Percentiles rank a stretch among this genome's conserved stretches.
Evolutionary conservation across 1,140 invertebrate species (phyloP).

Genomic region (Eupeodes corollae): DNA sequence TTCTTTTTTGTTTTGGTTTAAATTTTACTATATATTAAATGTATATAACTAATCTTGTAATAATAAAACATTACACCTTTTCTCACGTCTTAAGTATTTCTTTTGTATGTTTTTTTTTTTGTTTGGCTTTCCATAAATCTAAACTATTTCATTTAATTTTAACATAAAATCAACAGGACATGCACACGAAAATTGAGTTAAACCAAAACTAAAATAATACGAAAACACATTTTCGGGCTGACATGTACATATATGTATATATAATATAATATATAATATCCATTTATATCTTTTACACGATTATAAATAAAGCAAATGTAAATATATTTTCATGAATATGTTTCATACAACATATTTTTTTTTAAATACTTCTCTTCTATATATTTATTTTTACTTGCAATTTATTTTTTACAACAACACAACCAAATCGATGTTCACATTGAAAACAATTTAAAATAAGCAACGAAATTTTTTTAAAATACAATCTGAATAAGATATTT

Average conservation of each 20-base stretch:
- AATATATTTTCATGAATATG: constrained; percentile 9
- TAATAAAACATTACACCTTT: constrained; percentile 6
- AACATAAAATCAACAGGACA: neutral
- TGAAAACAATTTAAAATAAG: no score
- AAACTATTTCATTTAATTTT: neutral
- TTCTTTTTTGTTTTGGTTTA: neutral
- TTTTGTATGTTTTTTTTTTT: constrained; percentile 15
- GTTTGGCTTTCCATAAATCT: neutral
- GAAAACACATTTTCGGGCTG: neutral
- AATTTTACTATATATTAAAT: neutral
- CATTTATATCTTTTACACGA: neutral
- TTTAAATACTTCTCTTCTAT: constrained; percentile 6
- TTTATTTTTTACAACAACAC: constrained; percentile 21
- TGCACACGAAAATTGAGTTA: no score
- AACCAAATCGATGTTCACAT: constrained; percentile 28
- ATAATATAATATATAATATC: neutral
- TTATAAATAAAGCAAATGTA: constrained; percentile 4
- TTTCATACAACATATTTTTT: constrained; percentile 13
- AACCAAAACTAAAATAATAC: no score
- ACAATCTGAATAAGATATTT: no score
- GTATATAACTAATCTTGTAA: constrained; percentile 6
- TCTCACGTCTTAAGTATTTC: constrained; percentile 2
- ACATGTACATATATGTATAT: neutral
- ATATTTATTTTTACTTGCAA: neutral
- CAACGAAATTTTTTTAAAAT: no score